Conservation (phyloP, 1,140 invertebrate species). For the Atta colombica region DNA sequence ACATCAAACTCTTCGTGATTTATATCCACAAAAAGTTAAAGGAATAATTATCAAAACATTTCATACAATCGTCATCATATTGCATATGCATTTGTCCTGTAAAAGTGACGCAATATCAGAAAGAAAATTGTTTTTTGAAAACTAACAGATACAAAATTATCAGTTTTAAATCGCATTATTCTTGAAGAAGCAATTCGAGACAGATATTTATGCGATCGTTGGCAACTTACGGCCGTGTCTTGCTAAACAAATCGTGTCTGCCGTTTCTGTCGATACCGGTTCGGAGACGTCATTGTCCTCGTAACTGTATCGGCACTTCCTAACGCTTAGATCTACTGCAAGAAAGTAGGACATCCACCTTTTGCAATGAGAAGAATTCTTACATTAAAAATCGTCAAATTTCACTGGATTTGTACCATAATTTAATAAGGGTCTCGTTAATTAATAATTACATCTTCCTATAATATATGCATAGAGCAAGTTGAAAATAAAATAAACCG, state of each 20-base stretch:
- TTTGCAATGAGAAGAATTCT: constrained; percentile 1
- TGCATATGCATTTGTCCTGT: neutral
- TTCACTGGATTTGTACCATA: neutral
- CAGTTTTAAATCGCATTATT: neutral
- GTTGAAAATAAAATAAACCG: neutral
- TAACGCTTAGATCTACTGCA: constrained; percentile 77
- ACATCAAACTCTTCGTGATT: neutral
- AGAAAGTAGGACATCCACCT: constrained; percentile 76
- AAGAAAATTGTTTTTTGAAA: neutral
- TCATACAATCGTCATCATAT: neutral
- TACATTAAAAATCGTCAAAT: constrained; percentile 2
- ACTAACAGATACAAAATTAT: neutral
- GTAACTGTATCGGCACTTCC: constrained; percentile 81
- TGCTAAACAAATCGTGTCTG: constrained; percentile 60
- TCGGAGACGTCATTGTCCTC: constrained; percentile 78
- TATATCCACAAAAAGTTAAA: neutral
- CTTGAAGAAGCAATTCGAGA: neutral
- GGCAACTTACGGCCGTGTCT: neutral
- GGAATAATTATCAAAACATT: neutral
- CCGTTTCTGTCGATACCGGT: constrained; percentile 79
- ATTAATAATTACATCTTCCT: neutral
- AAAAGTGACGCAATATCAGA: neutral
- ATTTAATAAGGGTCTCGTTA: neutral
- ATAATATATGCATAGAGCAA: neutral
- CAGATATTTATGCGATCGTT: neutral